Evolutionary conservation across 2,888 invertebrate species (phyloP).

Genomic region (Brenthis ino): DNA sequence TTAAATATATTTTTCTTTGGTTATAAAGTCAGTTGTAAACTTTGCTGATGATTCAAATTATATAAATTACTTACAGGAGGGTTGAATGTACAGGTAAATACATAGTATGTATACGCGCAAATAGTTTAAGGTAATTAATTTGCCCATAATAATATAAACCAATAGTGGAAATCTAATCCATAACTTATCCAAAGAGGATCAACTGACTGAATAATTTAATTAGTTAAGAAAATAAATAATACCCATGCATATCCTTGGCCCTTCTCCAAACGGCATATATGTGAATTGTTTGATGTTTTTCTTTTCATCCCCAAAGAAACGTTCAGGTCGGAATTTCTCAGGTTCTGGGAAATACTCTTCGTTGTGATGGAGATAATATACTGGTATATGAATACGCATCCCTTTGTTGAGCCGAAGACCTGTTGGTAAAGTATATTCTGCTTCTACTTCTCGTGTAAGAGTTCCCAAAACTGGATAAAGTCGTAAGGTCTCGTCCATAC

Average conservation of each 20-base stretch:
- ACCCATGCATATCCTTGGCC: constrained; percentile 67
- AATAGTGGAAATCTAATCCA: no score
- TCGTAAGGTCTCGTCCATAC: constrained; percentile 56
- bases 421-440: constrained; percentile 57
- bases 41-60: no score
- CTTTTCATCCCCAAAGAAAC: constrained; percentile 57
- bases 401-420: constrained; percentile 57
- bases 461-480: constrained; percentile 59
- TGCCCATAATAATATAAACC: no score
- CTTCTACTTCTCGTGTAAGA: constrained; percentile 57
- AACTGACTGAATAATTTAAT: background rate
- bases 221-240: constrained; percentile 37
- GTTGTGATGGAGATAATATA: constrained; percentile 57
- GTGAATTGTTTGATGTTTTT: constrained; percentile 55
- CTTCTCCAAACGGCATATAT: constrained; percentile 68
- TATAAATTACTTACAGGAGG: no score
- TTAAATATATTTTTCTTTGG: no score
- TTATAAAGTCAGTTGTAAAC: no score
- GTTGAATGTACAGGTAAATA: no score
- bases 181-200: no score
- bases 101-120: no score
- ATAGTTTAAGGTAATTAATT: no score
- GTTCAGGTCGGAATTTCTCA: constrained; percentile 56
- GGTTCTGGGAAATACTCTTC: constrained; percentile 62
- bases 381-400: constrained; percentile 60